Conservation (phyloP, 2,113 vertebrate genomes). For the Chaetura pelagica region DNA sequence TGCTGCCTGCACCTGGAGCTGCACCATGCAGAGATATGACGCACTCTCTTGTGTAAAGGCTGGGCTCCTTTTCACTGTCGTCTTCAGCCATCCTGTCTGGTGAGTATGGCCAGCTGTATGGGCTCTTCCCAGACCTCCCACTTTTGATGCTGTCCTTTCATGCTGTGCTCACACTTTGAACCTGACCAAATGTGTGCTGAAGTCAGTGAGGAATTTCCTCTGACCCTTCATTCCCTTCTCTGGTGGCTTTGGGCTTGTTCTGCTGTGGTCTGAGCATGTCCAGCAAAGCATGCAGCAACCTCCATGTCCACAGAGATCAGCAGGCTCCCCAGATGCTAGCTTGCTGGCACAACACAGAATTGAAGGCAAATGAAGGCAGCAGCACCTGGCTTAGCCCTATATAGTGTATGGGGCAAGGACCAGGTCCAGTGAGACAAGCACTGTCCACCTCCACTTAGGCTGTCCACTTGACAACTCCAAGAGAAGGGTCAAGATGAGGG, state of each 20-base stretch:
- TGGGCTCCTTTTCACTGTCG: background rate
- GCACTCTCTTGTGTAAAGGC: fast-evolving
- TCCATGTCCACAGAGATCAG: background rate
- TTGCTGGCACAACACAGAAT: background rate
- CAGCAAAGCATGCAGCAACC: background rate
- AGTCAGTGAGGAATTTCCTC: background rate
- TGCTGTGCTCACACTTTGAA: background rate
- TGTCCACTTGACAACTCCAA: background rate
- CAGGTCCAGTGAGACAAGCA: background rate
- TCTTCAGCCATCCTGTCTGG: background rate
- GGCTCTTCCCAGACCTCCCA: background rate
- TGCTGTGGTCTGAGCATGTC: background rate
- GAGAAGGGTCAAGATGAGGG: background rate
- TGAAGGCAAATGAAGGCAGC: background rate
- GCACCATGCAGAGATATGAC: fast-evolving
- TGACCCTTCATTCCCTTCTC: background rate
- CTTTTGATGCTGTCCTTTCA: background rate
- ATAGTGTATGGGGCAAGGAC: fast-evolving
- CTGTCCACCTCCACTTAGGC: background rate
- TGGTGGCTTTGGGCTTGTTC: background rate
- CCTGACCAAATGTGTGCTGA: background rate
- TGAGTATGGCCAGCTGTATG: background rate
- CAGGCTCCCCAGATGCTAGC: fast-evolving
- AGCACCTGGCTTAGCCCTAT: background rate
- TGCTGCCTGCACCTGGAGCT: background rate